Evolutionary conservation across 2,113 vertebrate genomes (phyloP).

Genomic region (Gadus macrocephalus): DNA sequence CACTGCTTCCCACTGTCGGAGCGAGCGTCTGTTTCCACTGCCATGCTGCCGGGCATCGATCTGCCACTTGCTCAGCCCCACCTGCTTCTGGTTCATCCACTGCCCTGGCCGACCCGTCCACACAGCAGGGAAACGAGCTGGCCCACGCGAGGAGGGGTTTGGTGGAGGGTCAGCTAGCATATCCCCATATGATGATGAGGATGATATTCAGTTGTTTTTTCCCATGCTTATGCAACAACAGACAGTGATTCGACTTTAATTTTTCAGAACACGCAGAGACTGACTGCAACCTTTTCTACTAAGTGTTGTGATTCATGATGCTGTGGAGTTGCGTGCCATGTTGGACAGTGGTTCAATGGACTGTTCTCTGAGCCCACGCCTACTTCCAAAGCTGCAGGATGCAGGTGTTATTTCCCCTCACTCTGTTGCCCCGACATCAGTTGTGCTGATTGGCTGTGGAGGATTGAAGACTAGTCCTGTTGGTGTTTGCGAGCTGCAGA

Average conservation of each 20-base stretch:
- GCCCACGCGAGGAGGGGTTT: neutral
- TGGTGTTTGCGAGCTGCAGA: neutral
- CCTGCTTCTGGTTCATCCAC: neutral
- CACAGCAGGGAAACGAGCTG: neutral
- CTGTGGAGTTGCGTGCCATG: constrained; percentile 10
- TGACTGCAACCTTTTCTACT: constrained; percentile 25
- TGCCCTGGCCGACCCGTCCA: neutral
- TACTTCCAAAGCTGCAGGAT: too few species aligned
- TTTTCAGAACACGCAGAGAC: too few species aligned
- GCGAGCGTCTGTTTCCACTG: too few species aligned
- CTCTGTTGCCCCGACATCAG: too few species aligned
- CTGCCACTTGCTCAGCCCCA: neutral
- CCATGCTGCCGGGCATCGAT: constrained; percentile 3
- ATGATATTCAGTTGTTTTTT: too few species aligned
- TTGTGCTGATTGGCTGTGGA: constrained; percentile 5
- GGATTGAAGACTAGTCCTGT: neutral
- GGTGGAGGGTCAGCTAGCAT: neutral
- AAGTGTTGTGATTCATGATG: constrained; percentile 3
- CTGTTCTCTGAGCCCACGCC: constrained; percentile 12
- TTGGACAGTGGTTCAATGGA: constrained; percentile 21
- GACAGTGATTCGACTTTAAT: too few species aligned
- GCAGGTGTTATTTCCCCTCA: too few species aligned
- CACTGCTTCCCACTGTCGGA: too few species aligned
- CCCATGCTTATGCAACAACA: too few species aligned
- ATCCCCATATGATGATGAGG: neutral